Evolutionary conservation across 1,140 invertebrate genomes (phyloP).

Genomic region (Aphaenogaster rudis): DNA sequence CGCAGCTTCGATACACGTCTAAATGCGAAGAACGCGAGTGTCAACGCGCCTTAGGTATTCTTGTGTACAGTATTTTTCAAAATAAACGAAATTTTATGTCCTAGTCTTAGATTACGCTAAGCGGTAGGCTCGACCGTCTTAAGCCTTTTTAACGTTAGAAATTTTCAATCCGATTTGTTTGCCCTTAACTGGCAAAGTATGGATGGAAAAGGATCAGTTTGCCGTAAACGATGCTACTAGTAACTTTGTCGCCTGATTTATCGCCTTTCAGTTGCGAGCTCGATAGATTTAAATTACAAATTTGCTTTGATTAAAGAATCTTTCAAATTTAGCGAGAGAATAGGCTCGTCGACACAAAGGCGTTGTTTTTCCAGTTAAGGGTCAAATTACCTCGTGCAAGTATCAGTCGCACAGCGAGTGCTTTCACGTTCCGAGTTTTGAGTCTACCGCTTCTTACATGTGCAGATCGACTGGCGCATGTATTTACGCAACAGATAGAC

Average conservation of each 20-base stretch:
- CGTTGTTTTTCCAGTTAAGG: constrained; percentile 22
- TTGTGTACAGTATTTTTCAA: constrained; percentile 82
- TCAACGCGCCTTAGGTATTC: constrained; percentile 74
- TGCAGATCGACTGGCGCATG: constrained; percentile 29
- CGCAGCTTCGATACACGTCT: constrained; percentile 68
- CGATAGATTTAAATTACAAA: constrained; percentile 23
- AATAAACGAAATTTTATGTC: constrained; percentile 70
- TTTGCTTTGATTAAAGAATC: constrained; percentile 2
- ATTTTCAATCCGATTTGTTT: constrained; percentile 48
- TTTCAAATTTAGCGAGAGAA: constrained; percentile 13
- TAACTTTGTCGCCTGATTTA: constrained; percentile 3
- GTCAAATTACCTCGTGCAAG: constrained; percentile 18
- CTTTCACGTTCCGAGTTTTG: constrained; percentile 27
- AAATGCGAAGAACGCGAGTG: constrained; percentile 53
- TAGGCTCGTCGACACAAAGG: constrained; percentile 6
- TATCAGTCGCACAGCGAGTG: neutral
- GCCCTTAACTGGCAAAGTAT: neutral
- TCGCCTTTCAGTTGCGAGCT: neutral
- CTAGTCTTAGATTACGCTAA: constrained; percentile 59
- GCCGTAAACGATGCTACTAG: neutral
- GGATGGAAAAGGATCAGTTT: neutral
- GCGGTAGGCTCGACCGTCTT: constrained; percentile 67
- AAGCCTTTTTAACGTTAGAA: constrained; percentile 25
- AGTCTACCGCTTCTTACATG: constrained; percentile 62
- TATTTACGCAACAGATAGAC: constrained; percentile 39